Conservation (phyloP, 2,113 vertebrate genomes). For the Cyprinodon variegatus region DNA sequence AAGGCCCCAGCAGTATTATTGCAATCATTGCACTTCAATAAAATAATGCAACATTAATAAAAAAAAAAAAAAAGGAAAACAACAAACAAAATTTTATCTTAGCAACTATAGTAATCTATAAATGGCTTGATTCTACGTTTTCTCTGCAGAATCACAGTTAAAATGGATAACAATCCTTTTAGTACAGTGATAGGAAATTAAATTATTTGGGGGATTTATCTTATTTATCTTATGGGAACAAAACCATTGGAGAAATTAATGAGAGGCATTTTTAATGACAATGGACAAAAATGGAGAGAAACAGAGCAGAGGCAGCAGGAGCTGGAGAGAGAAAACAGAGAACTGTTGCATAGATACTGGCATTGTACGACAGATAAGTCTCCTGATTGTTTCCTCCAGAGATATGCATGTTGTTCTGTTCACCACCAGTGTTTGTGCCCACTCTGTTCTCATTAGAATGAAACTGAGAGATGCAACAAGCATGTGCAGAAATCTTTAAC, state of each 20-base stretch:
- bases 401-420: slow-evolving; percentile 38
- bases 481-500: not conserved
- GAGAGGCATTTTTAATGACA: not conserved
- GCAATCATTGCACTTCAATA: not conserved
- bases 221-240: not conserved
- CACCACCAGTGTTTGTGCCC: slow-evolving; percentile 5
- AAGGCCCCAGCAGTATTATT: not conserved
- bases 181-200: not conserved
- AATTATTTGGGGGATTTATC: not conserved
- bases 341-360: slow-evolving; percentile 35
- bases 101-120: not conserved
- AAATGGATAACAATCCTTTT: too few species aligned
- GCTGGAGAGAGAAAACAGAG: not conserved
- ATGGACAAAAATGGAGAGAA: not conserved
- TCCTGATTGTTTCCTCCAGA: slow-evolving; percentile 42
- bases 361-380: slow-evolving; percentile 41
- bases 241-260: not conserved
- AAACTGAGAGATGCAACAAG: not conserved
- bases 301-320: not conserved
- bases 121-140: not conserved
- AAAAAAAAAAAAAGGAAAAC: too few species aligned
- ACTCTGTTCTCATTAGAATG: slow-evolving; percentile 29
- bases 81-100: too few species aligned
- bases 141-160: not conserved
- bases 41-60: not conserved